Evolutionary conservation across 2,797 vertebrate genomes (phyloP), one percentile per base, ranked within the genome.

Genomic region (Gobio occitaniae): DNA sequence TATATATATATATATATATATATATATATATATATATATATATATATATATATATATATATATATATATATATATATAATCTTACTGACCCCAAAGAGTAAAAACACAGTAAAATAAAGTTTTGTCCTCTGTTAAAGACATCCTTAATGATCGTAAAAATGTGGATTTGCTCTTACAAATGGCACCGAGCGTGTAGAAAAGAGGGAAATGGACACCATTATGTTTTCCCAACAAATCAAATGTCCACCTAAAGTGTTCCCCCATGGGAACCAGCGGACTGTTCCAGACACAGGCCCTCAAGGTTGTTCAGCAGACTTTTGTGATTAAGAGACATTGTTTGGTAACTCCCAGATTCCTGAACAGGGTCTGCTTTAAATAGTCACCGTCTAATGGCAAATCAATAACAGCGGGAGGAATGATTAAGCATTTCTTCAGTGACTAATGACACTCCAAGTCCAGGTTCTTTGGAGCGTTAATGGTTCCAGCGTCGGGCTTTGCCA

Each of bases 341-440:
- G 87, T 41, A 59, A 80, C 76, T 86, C 89, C 86, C 19, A 8
- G 84, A 83, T 90, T 93, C 81, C 88, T 84, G 84, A 91, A 91
- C 91, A 91, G 91, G 89, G 90, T 91, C 93, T 92, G 91, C 91
- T 94, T 94, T 91, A 94, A 95, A 95, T 91, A 93, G 94, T 93
- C 90, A 87, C 91, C 66, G 71, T 90, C 91, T 95, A 95, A 95
- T 95, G 93, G 91, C 89, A 92, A 95, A 96, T 96, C 94, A 88
- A 95, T 95, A 93, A 87, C 44, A 25, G 68, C 84, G 91, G 81
- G 38, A 89, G 80, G 90, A 88, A 93, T 93, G 94, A 95, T 95
- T 95, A 94, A 94, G 92, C 93, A 92, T 94, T 92, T 88, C 78
- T 82, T 91, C 92, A 89, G 92, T 94, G 94, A 94, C 93, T 94